Conservation (phyloP, 23 tunicate species). For the Botrylloides violaceus region DNA sequence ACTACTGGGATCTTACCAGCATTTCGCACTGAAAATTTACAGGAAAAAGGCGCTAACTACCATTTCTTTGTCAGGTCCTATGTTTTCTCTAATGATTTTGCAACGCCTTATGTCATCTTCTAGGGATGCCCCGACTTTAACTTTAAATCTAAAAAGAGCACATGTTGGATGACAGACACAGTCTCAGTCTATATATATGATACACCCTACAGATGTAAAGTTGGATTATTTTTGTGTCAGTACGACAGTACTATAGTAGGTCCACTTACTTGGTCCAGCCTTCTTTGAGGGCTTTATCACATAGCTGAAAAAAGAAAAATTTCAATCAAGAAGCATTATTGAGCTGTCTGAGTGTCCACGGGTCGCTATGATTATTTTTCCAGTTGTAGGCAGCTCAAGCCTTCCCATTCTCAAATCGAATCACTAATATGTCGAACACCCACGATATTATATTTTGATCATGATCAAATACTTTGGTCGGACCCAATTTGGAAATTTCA, state of each 20-base stretch:
- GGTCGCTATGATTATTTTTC: neutral
- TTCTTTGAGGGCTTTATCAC: constrained; percentile 59
- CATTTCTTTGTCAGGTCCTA: constrained; percentile 76
- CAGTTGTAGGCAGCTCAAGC: too few species aligned
- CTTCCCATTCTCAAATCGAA: too few species aligned
- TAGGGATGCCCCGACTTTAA: constrained; percentile 85
- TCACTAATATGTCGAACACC: too few species aligned
- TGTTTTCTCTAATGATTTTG: constrained; percentile 70
- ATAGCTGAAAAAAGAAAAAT: constrained; percentile 58
- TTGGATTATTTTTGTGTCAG: too few species aligned
- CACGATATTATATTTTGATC: too few species aligned
- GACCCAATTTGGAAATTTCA: too few species aligned
- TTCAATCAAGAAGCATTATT: too few species aligned
- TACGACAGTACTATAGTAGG: too few species aligned
- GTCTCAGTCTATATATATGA: too few species aligned
- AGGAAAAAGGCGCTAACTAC: constrained; percentile 11
- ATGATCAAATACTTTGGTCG: too few species aligned
- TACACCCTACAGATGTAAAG: too few species aligned
- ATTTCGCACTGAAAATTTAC: neutral
- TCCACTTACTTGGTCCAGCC: constrained; percentile 86
- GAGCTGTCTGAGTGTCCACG: neutral
- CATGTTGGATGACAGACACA: too few species aligned
- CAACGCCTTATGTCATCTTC: constrained; percentile 86
- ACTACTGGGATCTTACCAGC: neutral
- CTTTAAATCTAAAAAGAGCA: constrained; percentile 67